Evolutionary conservation across 2,113 vertebrate species (phyloP), one percentile per base, ranked within the genome.

Genomic region (Carassius gibelio): DNA sequence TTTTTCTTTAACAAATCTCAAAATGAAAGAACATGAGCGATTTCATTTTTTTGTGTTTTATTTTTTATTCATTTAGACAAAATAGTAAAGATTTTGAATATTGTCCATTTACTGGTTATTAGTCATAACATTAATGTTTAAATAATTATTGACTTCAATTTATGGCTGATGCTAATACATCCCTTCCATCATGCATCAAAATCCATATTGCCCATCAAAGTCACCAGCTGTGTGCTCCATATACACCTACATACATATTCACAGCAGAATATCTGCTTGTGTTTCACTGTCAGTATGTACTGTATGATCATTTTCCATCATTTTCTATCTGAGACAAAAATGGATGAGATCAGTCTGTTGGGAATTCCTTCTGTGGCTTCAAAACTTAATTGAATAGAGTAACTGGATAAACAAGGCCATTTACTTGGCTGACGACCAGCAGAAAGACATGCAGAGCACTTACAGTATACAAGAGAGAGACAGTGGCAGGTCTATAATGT

Each of bases 311-410:
- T 38, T 26, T 17, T 36, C 9, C n/a, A 34, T 34, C 6, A 48
- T 72, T 72, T 45, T n/a, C 10, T 15, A 55, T 55, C 15, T 55
- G 45, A 75, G 42, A 36, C 30, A 13, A 83, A 76, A 66, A 76
- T 78, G 74, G 38, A 81, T 64, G 48, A 30, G 36, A 64, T 62
- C 59, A 66, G 38, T 9, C 79, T 30, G 2, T 81, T 64, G 59
- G 59, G 74, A 82, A 72, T 74, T 74, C 66, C 42, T 82, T 48
- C 74, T 38, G 55, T 85, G 81, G 45, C 62, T 52, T 82, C 71
- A 9, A 62, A 64, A 71, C 71, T 77, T 83, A 85, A 81, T 72
- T 59, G 69, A 85, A 83, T 78, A 71, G 61, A 23, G 14, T 55
- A 74, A 75, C 13, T 57, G 68, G 55, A 79, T 75, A 85, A 79